Conservation (phyloP, 2,888 invertebrate genomes). For the Lysandra coridon region DNA sequence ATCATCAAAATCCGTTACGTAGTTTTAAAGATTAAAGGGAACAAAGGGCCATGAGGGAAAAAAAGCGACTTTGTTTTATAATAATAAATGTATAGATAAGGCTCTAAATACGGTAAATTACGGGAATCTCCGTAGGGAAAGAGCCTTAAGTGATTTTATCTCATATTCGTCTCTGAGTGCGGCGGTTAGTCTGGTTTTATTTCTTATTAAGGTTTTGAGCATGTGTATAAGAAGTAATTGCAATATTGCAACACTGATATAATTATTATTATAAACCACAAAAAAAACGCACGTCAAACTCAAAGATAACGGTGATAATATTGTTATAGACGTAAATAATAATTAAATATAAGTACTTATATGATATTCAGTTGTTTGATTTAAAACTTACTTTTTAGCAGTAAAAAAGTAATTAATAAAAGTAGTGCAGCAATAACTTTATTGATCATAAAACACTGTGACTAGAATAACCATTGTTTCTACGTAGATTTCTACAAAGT, state of each 20-base stretch:
- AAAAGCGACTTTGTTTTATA: too few relatives aligned
- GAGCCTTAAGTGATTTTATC: too few relatives aligned
- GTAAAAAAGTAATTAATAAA: background rate
- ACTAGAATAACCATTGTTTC: background rate
- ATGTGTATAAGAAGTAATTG: too few relatives aligned
- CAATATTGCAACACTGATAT: background rate
- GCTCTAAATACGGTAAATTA: too few relatives aligned
- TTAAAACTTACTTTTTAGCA: background rate
- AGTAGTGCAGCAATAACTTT: background rate
- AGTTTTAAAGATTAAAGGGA: too few relatives aligned
- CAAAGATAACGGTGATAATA: conserved; percentile 9
- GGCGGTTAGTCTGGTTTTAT: background rate
- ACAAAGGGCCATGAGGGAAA: too few relatives aligned
- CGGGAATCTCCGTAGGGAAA: too few relatives aligned
- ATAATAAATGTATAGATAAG: too few relatives aligned
- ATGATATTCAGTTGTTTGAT: background rate
- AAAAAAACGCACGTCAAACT: background rate
- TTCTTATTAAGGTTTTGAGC: too few relatives aligned
- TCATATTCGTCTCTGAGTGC: background rate
- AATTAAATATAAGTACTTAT: background rate
- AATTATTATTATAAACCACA: background rate
- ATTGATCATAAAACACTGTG: background rate
- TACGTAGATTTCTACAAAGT: background rate
- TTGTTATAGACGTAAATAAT: conserved; percentile 14
- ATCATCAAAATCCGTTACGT: too few relatives aligned